A percentile compares a stretch with the other conserved stretches of the same genome.
Evolutionary conservation across 2,888 invertebrate genomes (phyloP).

Genomic region (Drosophila mimetica): DNA sequence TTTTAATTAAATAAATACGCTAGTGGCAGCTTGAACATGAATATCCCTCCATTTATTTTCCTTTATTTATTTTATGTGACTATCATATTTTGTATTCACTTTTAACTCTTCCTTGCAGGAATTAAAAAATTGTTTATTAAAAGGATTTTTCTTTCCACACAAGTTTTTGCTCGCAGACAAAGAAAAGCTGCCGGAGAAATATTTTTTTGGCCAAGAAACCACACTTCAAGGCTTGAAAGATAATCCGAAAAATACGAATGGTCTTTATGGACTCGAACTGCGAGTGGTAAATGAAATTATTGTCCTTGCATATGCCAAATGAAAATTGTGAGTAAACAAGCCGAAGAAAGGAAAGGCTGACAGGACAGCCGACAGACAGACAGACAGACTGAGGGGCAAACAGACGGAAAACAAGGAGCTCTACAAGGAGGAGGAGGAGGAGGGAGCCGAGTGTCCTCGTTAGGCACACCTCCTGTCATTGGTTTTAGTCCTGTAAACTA

Average conservation of each 20-base stretch:
- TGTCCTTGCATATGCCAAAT: slow-evolving; percentile 36
- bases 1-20: not conserved
- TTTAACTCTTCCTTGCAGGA: not conserved
- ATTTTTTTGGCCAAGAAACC: slow-evolving; percentile 1
- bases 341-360: slow-evolving; percentile 28
- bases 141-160: not conserved
- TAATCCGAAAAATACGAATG: slow-evolving; percentile 18
- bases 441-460: slow-evolving; percentile 48
- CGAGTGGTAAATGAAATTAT: slow-evolving; percentile 48
- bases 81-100: not conserved
- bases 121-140: not conserved
- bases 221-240: slow-evolving; percentile 11
- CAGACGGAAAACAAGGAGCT: too few relatives aligned
- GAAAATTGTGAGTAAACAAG: slow-evolving; percentile 34
- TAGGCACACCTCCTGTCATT: slow-evolving; percentile 45
- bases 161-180: not conserved
- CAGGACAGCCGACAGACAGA: slow-evolving; percentile 14
- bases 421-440: slow-evolving; percentile 13
- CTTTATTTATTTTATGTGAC: too few relatives aligned
- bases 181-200: too few relatives aligned
- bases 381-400: not conserved
- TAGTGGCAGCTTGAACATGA: not conserved
- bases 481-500: slow-evolving; percentile 26
- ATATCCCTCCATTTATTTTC: too few relatives aligned
- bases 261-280: slow-evolving; percentile 20